Conservation (phyloP, 37 sponge, comb jelly and placozoan genomes). For the Halichondria panicea region DNA sequence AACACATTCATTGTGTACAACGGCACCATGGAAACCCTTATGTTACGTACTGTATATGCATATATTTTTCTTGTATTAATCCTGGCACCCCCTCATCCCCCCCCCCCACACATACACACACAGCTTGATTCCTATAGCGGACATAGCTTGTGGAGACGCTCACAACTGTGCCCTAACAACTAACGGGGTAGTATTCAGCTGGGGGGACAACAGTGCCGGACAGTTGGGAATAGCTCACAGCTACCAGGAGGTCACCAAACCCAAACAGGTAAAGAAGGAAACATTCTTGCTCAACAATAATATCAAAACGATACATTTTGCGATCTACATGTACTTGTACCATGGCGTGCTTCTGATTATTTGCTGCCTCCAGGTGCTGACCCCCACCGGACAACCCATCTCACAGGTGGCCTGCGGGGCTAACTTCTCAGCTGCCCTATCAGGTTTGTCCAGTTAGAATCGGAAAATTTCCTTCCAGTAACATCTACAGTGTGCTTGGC, state of each 20-base stretch:
- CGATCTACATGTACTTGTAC: no score
- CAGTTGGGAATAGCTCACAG: constrained; percentile 51
- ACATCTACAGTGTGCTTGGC: no score
- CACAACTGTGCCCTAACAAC: constrained; percentile 63
- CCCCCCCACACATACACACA: background rate
- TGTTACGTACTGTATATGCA: no score
- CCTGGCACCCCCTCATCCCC: background rate
- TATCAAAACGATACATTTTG: no score
- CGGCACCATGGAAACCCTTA: no score
- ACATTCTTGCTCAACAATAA: no score
- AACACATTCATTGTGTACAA: no score
- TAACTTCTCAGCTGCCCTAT: constrained; percentile 68
- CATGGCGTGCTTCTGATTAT: no score
- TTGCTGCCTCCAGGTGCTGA: constrained; percentile 44
- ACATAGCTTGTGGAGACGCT: constrained; percentile 83
- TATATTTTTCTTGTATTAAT: background rate
- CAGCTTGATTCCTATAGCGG: constrained; percentile 45
- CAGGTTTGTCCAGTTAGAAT: constrained; percentile 19
- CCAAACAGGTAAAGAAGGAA: no score
- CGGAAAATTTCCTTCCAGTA: no score
- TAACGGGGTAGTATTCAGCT: constrained; percentile 61
- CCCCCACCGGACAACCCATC: constrained; percentile 40
- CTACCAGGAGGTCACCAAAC: constrained; percentile 19
- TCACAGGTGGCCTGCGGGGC: constrained; percentile 76
- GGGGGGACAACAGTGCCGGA: constrained; percentile 74